Evolutionary conservation across 2,888 invertebrate species (phyloP), one percentile per base, ranked within the genome.

Genomic region (Mimas tiliae): DNA sequence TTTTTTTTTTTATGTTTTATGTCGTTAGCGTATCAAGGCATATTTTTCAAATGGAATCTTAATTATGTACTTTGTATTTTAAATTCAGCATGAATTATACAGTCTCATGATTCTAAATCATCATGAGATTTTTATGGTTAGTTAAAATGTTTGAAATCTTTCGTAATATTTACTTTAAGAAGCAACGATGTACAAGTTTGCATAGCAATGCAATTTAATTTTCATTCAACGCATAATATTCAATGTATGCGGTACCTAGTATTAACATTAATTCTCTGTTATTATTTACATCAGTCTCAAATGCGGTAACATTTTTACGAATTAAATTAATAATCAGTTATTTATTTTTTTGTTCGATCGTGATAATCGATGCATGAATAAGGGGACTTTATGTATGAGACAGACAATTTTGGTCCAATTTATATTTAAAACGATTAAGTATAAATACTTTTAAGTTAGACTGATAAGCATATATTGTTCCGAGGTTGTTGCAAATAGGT

Each of bases 331-430:
- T 3, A 27, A 27, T 27, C 27, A 27, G n/a, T n/a, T n/a, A 27
- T 27, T 27, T 27, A 27, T 27, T 27, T 27, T 38, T 58, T 42
- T 58, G 42, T 58, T 58, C 11, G 16, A 11, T 55, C 55, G 55
- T 55, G 55, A 27, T 38, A 58, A n/a, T 53, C 58, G 58, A 58
- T 16, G 42, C 42, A 19, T 27, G 51, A 52, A 42, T 47, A 65
- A 27, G 42, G 64, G 55, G 34, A 16, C 42, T 19, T 62, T 16
- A n/a, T 45, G 7, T 53, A 53, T 52, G 52, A 21, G 4, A 48
- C 16, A 27, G 38, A 42, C 14, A 48, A 65, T 48, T 70, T 74
- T 66, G 90, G 89, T 89, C 89, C 88, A 88, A 88, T 87, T 86
- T 86, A 58, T 84, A 79, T 79, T 85, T 90, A 89, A 85, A 80